Conservation (phyloP, 2,797 vertebrate genomes). For the Brachyrhaphis roseni region DNA sequence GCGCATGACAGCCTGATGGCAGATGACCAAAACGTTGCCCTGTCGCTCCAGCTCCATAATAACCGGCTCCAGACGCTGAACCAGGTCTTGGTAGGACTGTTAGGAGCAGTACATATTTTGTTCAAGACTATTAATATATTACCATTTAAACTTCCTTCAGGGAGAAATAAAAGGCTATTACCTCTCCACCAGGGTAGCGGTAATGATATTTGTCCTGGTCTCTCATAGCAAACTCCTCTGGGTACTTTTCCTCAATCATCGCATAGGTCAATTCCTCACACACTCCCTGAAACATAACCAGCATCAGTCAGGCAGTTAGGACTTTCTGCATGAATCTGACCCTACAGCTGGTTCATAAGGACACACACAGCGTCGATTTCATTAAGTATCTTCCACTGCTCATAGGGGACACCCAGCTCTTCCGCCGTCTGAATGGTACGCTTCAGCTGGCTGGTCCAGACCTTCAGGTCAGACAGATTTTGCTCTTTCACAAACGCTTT, state of each 20-base stretch:
- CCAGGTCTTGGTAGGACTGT: conserved; percentile 97
- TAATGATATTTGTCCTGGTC: conserved; percentile 97
- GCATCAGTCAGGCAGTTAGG: background rate
- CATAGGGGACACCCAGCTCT: conserved; percentile 89
- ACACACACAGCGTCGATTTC: conserved; percentile 94
- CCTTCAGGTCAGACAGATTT: conserved; percentile 89
- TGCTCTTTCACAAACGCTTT: conserved; percentile 87
- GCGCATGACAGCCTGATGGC: conserved; percentile 96
- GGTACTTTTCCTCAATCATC: conserved; percentile 86
- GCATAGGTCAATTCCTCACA: conserved; percentile 97
- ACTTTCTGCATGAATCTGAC: too few relatives aligned
- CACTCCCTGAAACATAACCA: conserved; percentile 84
- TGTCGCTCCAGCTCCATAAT: conserved; percentile 98
- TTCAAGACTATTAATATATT: background rate
- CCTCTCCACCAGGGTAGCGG: conserved; percentile 97
- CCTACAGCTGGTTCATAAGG: background rate
- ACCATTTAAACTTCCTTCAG: background rate
- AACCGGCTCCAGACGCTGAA: conserved; percentile 93
- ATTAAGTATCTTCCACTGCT: conserved; percentile 98
- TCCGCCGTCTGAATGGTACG: conserved; percentile 96
- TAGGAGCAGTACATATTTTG: conserved; percentile 21
- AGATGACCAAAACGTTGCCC: conserved; percentile 93
- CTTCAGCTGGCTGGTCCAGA: conserved; percentile 97
- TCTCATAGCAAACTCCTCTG: conserved; percentile 92
- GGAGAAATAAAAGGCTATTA: conserved; percentile 47